phyloP scores from a whole-genome alignment of 1,140 invertebrate species.

The Rhagoletis zephyria region DNA sequence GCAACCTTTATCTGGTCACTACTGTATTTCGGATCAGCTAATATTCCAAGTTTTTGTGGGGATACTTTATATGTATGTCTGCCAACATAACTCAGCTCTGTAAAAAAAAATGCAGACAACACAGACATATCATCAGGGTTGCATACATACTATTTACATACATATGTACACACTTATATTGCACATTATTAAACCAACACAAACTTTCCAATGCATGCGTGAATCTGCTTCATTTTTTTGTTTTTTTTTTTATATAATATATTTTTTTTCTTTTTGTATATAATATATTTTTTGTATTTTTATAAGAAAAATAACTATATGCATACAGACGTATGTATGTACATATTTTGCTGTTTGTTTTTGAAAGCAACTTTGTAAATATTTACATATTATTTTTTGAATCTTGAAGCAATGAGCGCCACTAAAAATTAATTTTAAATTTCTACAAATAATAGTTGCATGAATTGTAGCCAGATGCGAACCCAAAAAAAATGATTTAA shows the following conservation, averaged over 20 bases:
- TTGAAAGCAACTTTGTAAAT: not conserved
- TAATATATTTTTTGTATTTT: no score
- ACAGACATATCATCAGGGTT: no score
- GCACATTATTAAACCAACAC: not conserved
- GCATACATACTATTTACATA: not conserved
- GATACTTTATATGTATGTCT: no score
- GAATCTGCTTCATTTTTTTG: not conserved
- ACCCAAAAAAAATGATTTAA: not conserved
- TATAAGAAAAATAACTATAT: not conserved
- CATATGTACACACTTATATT: not conserved
- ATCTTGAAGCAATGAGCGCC: not conserved
- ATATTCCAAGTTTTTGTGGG: no score
- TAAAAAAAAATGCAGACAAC: no score
- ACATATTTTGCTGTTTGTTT: no score
- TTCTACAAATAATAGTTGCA: slow-evolving; percentile 7
- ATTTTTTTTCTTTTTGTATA: no score
- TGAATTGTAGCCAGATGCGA: not conserved
- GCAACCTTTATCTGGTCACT: no score
- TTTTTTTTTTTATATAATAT: no score
- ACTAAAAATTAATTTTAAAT: not conserved
- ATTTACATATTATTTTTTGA: not conserved
- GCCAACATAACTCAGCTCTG: no score
- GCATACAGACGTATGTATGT: not conserved
- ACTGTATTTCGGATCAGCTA: no score
- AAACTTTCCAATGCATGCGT: slow-evolving; percentile 1